phyloP scores from a whole-genome alignment of 2,113 vertebrate species.

The Chaetops frenatus region DNA sequence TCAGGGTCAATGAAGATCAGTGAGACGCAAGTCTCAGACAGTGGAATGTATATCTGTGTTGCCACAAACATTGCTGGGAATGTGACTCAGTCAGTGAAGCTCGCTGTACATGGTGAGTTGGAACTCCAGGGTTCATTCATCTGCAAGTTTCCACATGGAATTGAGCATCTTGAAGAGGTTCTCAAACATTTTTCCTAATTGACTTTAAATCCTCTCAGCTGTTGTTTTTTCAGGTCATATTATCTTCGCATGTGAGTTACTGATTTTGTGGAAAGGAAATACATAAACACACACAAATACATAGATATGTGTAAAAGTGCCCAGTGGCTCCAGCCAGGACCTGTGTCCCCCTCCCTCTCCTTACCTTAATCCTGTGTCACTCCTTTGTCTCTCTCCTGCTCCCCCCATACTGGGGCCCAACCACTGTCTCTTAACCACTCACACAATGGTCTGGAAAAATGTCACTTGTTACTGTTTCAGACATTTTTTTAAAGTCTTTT shows the following conservation, averaged over 20 bases:
- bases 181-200: background rate
- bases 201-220: background rate
- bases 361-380: background rate
- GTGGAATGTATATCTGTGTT: slow-evolving; percentile 86
- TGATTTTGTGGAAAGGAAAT: background rate
- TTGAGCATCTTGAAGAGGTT: background rate
- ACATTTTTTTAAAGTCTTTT: background rate
- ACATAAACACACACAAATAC: background rate
- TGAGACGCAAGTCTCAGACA: slow-evolving; percentile 82
- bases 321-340: background rate
- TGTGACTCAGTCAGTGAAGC: slow-evolving; percentile 78
- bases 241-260: background rate
- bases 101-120: slow-evolving; percentile 85
- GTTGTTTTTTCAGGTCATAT: background rate
- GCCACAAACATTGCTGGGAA: slow-evolving; percentile 97
- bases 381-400: background rate
- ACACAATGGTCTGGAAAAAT: background rate
- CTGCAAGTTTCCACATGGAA: background rate
- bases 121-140: background rate
- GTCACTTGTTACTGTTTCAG: background rate
- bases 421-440: background rate
- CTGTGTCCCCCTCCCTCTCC: background rate
- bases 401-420: background rate
- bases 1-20: slow-evolving; percentile 92
- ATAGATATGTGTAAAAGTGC: background rate